Evolutionary conservation across 2,113 vertebrate species (phyloP).

Genomic region (Lota lota): DNA sequence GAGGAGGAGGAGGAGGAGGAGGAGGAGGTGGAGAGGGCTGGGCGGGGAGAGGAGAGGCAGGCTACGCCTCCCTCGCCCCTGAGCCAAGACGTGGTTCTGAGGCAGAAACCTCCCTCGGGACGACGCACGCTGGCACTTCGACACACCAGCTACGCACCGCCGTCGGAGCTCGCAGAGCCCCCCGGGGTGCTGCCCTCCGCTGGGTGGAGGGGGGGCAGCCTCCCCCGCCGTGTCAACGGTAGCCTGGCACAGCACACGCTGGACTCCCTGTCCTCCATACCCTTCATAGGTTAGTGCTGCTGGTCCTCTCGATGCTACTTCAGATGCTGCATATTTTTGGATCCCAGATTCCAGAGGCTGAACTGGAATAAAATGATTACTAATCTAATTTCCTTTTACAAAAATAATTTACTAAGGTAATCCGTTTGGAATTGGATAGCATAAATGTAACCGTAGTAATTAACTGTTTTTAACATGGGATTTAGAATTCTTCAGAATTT

Average conservation of each 20-base stretch:
- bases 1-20: slow-evolving; percentile 10
- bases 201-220: slow-evolving; percentile 20
- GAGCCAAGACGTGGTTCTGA: slow-evolving; percentile 77
- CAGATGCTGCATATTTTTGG: too few relatives aligned
- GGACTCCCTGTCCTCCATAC: slow-evolving; percentile 90
- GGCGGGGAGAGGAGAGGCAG: slow-evolving; percentile 32
- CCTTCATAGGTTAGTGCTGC: slow-evolving; percentile 87
- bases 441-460: too few relatives aligned
- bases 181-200: slow-evolving; percentile 28
- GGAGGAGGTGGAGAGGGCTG: not conserved
- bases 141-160: slow-evolving; percentile 74
- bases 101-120: slow-evolving; percentile 80
- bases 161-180: slow-evolving; percentile 65
- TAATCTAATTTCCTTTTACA: too few relatives aligned
- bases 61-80: slow-evolving; percentile 21
- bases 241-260: slow-evolving; percentile 78
- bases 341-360: too few relatives aligned
- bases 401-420: too few relatives aligned
- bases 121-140: slow-evolving; percentile 63
- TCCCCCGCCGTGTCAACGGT: slow-evolving; percentile 50
- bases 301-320: too few relatives aligned
- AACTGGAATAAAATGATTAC: too few relatives aligned
- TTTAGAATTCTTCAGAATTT: too few relatives aligned
- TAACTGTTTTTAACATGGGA: too few relatives aligned
- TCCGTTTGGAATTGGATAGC: too few relatives aligned